Percentiles rank a stretch among this genome's conserved stretches.
These are phyloP conservation scores for Eufriesea mexicana DNA, from an alignment of 1,140 invertebrate genomes.

Conservation along the genomic window DNA sequence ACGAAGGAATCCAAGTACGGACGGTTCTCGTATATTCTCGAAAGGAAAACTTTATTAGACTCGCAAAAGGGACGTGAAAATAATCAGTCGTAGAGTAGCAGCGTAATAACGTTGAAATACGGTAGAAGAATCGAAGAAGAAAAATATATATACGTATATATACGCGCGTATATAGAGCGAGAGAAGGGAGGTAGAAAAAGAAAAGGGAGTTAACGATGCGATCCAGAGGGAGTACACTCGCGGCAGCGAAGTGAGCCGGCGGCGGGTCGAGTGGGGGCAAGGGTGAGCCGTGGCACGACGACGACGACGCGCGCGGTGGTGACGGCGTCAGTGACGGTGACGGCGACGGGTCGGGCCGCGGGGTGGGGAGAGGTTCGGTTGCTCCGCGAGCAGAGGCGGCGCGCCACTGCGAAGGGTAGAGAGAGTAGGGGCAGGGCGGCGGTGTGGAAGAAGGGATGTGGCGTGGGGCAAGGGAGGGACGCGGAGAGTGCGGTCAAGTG, in stretches of 20 bases:
- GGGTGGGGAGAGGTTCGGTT: constrained; percentile 1
- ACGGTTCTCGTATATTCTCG: no score
- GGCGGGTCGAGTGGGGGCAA: constrained; percentile 39
- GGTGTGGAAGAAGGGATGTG: constrained; percentile 61
- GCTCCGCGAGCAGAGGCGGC: constrained; percentile 24
- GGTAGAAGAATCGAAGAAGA: neutral
- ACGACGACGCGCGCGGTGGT: constrained; percentile 12
- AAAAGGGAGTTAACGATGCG: constrained; percentile 24
- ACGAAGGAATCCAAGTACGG: no score
- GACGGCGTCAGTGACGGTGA: constrained; percentile 24
- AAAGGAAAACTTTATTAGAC: neutral
- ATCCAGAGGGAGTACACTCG: constrained; percentile 21
- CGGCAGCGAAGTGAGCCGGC: constrained; percentile 6
- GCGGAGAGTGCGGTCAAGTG: constrained; percentile 80
- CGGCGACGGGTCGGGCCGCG: constrained; percentile 13
- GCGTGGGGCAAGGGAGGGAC: constrained; percentile 43
- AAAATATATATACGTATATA: neutral
- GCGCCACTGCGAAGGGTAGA: constrained; percentile 36
- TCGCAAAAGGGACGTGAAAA: neutral
- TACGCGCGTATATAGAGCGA: neutral
- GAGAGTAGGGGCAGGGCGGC: constrained; percentile 39
- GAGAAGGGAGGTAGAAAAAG: neutral
- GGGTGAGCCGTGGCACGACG: constrained; percentile 47
- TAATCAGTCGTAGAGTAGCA: neutral
- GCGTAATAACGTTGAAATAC: neutral